Base-by-base conservation (phyloP, 2,113 vertebrate species). In the Takifugu flavidus region DNA sequence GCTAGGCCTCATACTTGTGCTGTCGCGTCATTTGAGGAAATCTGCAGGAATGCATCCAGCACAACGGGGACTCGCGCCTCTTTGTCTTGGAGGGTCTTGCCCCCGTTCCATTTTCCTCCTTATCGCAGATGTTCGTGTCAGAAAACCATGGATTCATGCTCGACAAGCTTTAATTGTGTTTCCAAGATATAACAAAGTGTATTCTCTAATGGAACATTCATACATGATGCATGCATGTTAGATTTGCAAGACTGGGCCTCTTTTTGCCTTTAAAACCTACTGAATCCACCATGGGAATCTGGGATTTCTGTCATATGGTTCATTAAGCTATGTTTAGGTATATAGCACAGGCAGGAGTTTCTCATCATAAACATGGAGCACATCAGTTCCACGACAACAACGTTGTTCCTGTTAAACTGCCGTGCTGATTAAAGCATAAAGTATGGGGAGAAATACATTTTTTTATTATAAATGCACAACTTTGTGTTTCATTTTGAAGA, bases 1-100 rank as follows among this genome's bases (percentile, higher is more conserved):
- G 83, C 74, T 26, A 82, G 53, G 59, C 60, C 72, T 75, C 77
- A 85, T 88, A 75, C 76, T 73, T 80, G 67, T 62, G 62, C 67
- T 59, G 72, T 13, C 68, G 25, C 75, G 79, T 85, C 78, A 80
- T 67, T 77, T 68, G 63, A 78, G 53, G 65, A 67, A 31, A 62
- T 77, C 59, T 70, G 54, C 70, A 59, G 50, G 5, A 39, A 77
- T n/a, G 60, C 15, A 0, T 20, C 25, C 51, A 76, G 72, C 74
- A 72, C 66, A 74, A 80, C 62, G 63, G 70, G 26, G 73, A 74
- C 80, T 79, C 80, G 82, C 79, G 79, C 78, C 79, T 79, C 8
- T 43, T 49, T 44, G 53, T 63, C 44, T 74, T 27, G 14, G 20
- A 58, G 62, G 67, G 29, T 61, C 31, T 49, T 56, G 28, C 53